phyloP scores from a whole-genome alignment of 2,797 vertebrate species.

The Hydrocynus forskahlii region DNA sequence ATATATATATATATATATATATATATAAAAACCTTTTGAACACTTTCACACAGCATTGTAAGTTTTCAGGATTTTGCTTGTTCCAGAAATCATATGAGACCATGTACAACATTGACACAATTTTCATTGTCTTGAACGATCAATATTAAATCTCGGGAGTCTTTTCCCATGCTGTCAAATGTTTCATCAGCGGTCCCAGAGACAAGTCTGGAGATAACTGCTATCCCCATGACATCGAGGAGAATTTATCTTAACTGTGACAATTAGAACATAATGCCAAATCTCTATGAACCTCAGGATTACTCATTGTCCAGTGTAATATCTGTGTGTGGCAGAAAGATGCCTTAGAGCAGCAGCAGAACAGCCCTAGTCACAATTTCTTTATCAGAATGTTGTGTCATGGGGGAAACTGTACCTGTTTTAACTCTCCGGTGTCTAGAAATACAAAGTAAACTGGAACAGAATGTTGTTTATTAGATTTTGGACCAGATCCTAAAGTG shows the following conservation, averaged over 20 bases:
- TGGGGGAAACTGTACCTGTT: background rate
- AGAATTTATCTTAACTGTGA: background rate
- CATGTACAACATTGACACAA: background rate
- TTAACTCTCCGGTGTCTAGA: background rate
- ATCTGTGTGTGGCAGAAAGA: background rate
- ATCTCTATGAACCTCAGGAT: background rate
- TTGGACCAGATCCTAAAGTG: background rate
- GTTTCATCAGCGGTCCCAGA: background rate
- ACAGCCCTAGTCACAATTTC: no score
- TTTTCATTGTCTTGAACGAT: background rate
- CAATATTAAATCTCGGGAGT: background rate
- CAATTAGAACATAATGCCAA: background rate
- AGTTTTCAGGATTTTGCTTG: background rate
- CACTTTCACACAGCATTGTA: no score
- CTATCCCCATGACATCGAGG: background rate
- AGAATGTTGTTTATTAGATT: background rate
- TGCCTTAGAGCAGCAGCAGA: background rate
- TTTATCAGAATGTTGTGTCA: background rate
- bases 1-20: background rate
- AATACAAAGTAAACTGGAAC: background rate
- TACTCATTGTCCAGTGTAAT: background rate
- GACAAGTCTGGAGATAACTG: conserved; percentile 27
- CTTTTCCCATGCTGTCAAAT: conserved; percentile 32
- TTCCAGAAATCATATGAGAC: background rate
- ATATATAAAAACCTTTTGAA: background rate